Evolutionary conservation across 2,113 vertebrate species (phyloP).

Genomic region (Pollimyrus isidori): DNA sequence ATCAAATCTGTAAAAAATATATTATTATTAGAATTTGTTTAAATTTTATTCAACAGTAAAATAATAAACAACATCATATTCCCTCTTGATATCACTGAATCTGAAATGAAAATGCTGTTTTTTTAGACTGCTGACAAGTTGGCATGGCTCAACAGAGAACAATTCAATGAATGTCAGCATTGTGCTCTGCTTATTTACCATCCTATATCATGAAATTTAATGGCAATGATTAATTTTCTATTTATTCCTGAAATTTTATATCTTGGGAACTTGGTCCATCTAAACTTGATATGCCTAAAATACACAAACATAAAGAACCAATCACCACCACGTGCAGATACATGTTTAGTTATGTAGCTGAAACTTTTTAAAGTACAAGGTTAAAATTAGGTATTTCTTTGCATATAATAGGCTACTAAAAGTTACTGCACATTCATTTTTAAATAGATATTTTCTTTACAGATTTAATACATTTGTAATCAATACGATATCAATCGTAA

Average conservation of each 20-base stretch:
- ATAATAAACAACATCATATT: neutral
- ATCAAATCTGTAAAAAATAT: neutral
- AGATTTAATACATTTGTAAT: neutral
- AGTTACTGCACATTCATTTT: neutral
- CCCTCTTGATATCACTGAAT: neutral
- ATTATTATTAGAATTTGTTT: neutral
- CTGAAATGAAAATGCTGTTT: neutral
- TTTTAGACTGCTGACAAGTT: neutral
- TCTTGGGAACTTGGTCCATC: neutral
- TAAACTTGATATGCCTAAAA: neutral
- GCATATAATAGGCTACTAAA: neutral
- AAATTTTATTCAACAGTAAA: neutral
- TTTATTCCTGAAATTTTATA: neutral
- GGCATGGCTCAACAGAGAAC: neutral
- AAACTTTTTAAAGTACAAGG: neutral
- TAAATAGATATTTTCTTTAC: neutral
- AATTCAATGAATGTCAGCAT: neutral
- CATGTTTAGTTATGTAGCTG: neutral
- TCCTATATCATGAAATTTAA: neutral
- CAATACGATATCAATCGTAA: neutral
- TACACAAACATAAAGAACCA: neutral
- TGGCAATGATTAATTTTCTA: neutral
- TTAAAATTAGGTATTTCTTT: neutral
- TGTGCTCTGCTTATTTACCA: neutral
- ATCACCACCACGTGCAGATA: neutral